Base-by-base conservation (phyloP, 2,888 invertebrate genomes). In the Hemicrepidius hirtus region DNA sequence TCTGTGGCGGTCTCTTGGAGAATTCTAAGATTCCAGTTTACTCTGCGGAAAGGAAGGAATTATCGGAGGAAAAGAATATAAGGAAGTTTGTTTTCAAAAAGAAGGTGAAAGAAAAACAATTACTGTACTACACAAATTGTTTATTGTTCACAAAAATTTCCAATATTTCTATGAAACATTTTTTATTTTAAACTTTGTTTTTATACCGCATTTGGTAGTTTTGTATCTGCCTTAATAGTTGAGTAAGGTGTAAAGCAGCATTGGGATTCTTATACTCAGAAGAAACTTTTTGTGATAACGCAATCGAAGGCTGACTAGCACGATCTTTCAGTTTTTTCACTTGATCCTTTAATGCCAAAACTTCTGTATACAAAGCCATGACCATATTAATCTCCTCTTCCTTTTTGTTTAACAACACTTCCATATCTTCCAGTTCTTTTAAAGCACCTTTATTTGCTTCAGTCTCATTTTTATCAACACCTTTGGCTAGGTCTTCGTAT, bases 321-420 rank as follows among this genome's bases (percentile, higher is more conserved):
- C 80, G 80, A 59, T 84, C 81, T 73, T 83, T 84, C 64, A 86
- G 75, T 12, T 74, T 74, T 76, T 81, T 85, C 6, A 86, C 83
- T 78, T 86, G 86, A 55, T 85, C 82, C 75, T 87, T 87, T 53
- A 86, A 75, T 3, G 85, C 84, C 50, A 85, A 50, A n/a, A 87
- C 86, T 76, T 87, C 87, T 46, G 84, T 85, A 71, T 85, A 86
- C 18, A 87, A 76, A 0, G 82, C 76, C 85, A 87, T 85, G 18
- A 87, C 86, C 84, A 86, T 86, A 10, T 82, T 83, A 4, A 87
- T 87, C 76, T 87, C 87, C 63, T 85, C 84, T 76, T 87, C 87
- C 75, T 87, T 87, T 50, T 83, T 84, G 41, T 80, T 84, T 18
- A 83, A 76, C 57, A 85, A 82, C 32, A 77, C 78, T 72, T 87